Evolutionary conservation across 1,140 invertebrate species (phyloP).

Genomic region (Micrasema minimum): DNA sequence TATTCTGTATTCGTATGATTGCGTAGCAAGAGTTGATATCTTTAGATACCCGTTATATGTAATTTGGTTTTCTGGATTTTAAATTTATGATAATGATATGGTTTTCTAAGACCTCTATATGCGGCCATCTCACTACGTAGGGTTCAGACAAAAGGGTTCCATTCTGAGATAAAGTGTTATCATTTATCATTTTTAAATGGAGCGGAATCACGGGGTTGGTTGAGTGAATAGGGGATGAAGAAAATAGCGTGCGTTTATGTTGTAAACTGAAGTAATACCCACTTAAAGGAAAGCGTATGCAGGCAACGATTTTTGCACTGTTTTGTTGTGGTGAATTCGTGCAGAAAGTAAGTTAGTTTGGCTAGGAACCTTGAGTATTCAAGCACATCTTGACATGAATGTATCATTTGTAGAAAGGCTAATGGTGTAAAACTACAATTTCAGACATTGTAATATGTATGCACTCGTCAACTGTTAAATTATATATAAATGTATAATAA

Average conservation of each 20-base stretch:
- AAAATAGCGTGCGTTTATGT: constrained; percentile 20
- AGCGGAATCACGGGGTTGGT: constrained; percentile 32
- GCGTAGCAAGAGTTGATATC: not conserved
- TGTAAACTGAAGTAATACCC: constrained; percentile 4
- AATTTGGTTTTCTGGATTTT: too few relatives aligned
- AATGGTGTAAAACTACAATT: too few relatives aligned
- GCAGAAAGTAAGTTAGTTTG: constrained; percentile 10
- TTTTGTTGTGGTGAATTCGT: constrained; percentile 1
- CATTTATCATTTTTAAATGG: constrained; percentile 49
- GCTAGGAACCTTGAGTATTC: too few relatives aligned
- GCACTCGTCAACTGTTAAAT: too few relatives aligned
- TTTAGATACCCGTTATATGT: not conserved
- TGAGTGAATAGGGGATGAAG: not conserved
- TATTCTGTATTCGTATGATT: too few relatives aligned
- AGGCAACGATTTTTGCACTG: constrained; percentile 3
- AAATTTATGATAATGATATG: constrained; percentile 2
- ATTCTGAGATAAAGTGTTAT: constrained; percentile 43
- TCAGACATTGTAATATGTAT: too few relatives aligned
- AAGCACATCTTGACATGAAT: not conserved
- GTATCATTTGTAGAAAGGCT: not conserved
- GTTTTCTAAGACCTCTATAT: not conserved
- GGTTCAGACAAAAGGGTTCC: constrained; percentile 41
- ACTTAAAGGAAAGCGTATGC: constrained; percentile 11
- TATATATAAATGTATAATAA: too few relatives aligned
- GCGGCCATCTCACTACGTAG: not conserved